These are phyloP conservation scores for Bovichtus variegatus DNA, from an alignment of 2,797 vertebrate species.

Conservation along the genomic window DNA sequence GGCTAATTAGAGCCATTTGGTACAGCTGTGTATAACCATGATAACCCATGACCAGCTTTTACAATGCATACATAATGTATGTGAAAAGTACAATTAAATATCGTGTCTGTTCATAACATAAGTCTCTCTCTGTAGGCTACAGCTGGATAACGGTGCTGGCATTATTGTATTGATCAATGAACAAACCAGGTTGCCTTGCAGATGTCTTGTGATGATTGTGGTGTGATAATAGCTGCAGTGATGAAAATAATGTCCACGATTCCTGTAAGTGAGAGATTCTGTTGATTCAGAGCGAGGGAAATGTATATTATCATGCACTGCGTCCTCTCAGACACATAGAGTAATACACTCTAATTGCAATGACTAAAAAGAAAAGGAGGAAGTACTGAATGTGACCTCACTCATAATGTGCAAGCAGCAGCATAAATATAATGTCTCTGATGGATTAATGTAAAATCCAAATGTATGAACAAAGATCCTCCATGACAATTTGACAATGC, in stretches of 20 bases:
- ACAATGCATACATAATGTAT: neutral
- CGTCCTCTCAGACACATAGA: conserved; percentile 18
- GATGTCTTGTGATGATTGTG: conserved; percentile 28
- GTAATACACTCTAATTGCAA: conserved; percentile 10
- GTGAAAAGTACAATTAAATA: neutral
- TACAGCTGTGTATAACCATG: neutral
- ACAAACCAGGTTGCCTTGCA: conserved; percentile 34
- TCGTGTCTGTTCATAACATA: neutral
- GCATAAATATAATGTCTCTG: neutral
- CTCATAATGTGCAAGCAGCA: neutral
- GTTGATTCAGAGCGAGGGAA: conserved; percentile 11
- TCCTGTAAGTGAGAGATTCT: conserved; percentile 33
- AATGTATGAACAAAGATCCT: neutral
- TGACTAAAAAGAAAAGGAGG: neutral
- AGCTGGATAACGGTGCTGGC: neutral
- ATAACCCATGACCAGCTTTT: neutral
- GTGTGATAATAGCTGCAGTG: conserved; percentile 37
- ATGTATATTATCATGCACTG: neutral
- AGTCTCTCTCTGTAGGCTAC: neutral
- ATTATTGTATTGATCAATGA: conserved; percentile 16
- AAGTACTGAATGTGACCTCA: conserved; percentile 8
- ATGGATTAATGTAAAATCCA: neutral
- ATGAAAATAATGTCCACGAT: conserved; percentile 28
- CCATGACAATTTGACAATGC: too few species aligned
- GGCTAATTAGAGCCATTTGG: conserved; percentile 4